These are phyloP conservation scores for Gyps fulvus DNA, from an alignment of 2,113 vertebrate genomes.

Conservation along the genomic window DNA sequence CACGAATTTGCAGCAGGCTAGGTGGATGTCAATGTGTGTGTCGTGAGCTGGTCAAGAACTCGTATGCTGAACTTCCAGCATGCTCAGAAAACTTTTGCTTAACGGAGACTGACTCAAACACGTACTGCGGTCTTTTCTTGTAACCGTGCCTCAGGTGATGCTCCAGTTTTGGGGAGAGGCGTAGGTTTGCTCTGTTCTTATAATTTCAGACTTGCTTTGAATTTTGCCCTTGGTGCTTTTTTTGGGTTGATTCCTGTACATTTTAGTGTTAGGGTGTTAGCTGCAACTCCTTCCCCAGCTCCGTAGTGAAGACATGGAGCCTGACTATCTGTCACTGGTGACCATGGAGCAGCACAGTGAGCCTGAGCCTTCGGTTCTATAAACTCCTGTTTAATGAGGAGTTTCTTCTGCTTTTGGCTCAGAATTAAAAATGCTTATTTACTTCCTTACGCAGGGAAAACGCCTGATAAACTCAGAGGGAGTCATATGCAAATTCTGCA, in stretches of 20 bases:
- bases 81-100: background rate
- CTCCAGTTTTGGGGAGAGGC: background rate
- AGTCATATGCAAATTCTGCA: background rate
- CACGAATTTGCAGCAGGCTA: background rate
- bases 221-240: background rate
- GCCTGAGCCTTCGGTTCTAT: background rate
- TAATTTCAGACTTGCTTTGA: background rate
- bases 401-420: background rate
- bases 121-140: background rate
- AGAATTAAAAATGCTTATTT: background rate
- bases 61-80: background rate
- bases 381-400: background rate
- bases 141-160: background rate
- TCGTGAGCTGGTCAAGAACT: background rate
- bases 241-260: background rate
- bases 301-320: background rate
- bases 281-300: background rate
- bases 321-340: background rate
- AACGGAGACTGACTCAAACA: background rate
- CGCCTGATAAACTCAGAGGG: background rate
- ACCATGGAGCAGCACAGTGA: rapidly evolving
- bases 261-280: background rate
- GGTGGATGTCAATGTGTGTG: background rate
- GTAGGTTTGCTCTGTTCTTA: background rate
- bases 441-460: background rate